Evolutionary conservation across 1,140 invertebrate genomes (phyloP).

Genomic region (Lucilia cuprina): DNA sequence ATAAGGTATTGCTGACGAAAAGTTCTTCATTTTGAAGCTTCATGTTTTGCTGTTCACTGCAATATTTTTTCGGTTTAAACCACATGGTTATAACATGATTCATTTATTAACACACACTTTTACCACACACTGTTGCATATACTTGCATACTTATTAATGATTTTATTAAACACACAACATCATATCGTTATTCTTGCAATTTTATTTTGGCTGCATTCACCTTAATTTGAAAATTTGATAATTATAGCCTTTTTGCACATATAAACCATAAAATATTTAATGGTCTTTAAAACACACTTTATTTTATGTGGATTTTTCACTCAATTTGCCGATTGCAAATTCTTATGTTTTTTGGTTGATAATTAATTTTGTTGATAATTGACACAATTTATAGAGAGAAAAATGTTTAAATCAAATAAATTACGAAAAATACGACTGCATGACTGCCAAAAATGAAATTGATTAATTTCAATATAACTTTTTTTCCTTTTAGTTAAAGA

Average conservation of each 20-base stretch:
- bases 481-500: not conserved
- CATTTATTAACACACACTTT: no score
- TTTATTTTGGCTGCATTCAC: not conserved
- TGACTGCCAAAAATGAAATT: not conserved
- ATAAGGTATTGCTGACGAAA: no score
- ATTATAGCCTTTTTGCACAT: not conserved
- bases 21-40: no score
- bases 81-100: no score
- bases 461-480: not conserved
- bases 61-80: no score
- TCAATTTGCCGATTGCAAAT: not conserved
- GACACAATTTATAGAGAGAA: not conserved
- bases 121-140: not conserved
- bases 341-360: not conserved
- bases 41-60: no score
- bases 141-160: not conserved
- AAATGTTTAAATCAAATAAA: slow-evolving; percentile 5
- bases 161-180: not conserved
- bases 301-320: not conserved
- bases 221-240: not conserved
- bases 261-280: not conserved
- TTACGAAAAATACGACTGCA: not conserved
- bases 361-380: slow-evolving; percentile 12
- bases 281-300: not conserved
- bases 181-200: no score